Base-by-base conservation (phyloP, 1,140 invertebrate species). In the Leptestheria dahalacensis region DNA sequence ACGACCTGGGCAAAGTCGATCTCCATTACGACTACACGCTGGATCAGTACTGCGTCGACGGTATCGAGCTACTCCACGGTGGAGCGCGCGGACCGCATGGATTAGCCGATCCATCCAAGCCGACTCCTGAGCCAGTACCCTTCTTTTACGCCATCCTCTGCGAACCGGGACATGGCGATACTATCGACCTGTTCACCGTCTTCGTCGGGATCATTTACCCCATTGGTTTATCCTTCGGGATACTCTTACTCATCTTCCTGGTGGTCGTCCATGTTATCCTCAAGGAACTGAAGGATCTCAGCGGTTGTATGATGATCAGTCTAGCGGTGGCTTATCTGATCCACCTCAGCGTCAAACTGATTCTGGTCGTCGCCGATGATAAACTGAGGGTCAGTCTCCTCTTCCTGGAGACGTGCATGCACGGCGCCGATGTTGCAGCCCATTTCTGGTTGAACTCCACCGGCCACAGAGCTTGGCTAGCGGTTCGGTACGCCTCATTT, bases 361-460 rank as follows among this genome's bases (percentile, higher is more conserved):
- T 60, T 24, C 25, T 51, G 11, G 21, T 49, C 33, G 18, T 49
- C 12, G 58, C 28, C 24, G 58, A 60, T 60, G 41, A 18, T 20
- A 56, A 41, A 15, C 48, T 49, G n/a, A 15, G 58, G 21, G 26
- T 49, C 24, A 60, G 41, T 23, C 46, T 59, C 9, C 29, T 33
- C n/a, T 50, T 60, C 18, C 41, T 52, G 23, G 58, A 60, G 15
- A 41, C 26, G 18, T 48, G 24, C 11, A 33, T 60, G 0, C 58
- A 60, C 20, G 49, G 48, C 12, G 49, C 51, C 21, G 58, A 53
- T 28, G 28, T 88, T 46, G 84, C 80, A 12, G 82, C 85, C 26
- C 88, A 88, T 71, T 87, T 88, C 65, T 90, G 86, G 86, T 71
- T 90, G 0, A 88, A 85, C 65, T 84, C 84, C 65, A 77, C 87